Evolutionary conservation across 2,113 vertebrate species (phyloP), one percentile per base, ranked within the genome.

Genomic region (Glaucomys volans): DNA sequence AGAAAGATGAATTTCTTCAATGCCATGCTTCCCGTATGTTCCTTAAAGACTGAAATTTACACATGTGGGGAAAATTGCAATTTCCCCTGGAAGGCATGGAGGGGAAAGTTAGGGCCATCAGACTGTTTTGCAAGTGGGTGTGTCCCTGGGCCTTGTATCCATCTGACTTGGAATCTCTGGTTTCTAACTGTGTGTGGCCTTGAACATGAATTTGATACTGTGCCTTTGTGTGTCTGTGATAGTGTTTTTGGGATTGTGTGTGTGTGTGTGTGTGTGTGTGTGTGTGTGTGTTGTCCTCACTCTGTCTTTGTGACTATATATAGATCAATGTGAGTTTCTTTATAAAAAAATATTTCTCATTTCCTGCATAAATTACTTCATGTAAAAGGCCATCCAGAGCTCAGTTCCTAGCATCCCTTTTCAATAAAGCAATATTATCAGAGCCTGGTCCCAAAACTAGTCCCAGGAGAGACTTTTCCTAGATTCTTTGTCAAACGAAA

Each of bases 371-470:
- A 97, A 96, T 97, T 96, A 94, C 90, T 95, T 37, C 71, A 26
- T 20, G 80, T 90, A 97, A 98, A 97, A 97, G 97, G 97, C 97
- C 96, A 96, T 87, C 86, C 52, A 0, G 91, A 97, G 93, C 95
- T 91, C 91, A 83, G 89, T 90, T 84, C 83, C 95, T 93, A 40
- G 95, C 91, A 95, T 97, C 67, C 40, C 88, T 95, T 97, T 95
- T 97, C 97, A 96, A 96, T 95, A 97, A 96, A 97, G 95, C 93
- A 95, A 90, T 96, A 92, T 97, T 97, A 96, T 97, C 97, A 97
- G 95, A 97, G 95, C 66, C 95, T 75, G 52, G 84, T 90, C 95
- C 97, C 93, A 77, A 97, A 96, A 96, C 97, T 97, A 72, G 96
- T 97, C 97, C 96, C 97, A 57, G 67, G 95, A 96, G 97, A 97